A percentile compares a stretch with the other conserved stretches of the same genome.
These are phyloP conservation scores for Cheilosia soror DNA, from an alignment of 2,888 invertebrate species.

Conservation along the genomic window DNA sequence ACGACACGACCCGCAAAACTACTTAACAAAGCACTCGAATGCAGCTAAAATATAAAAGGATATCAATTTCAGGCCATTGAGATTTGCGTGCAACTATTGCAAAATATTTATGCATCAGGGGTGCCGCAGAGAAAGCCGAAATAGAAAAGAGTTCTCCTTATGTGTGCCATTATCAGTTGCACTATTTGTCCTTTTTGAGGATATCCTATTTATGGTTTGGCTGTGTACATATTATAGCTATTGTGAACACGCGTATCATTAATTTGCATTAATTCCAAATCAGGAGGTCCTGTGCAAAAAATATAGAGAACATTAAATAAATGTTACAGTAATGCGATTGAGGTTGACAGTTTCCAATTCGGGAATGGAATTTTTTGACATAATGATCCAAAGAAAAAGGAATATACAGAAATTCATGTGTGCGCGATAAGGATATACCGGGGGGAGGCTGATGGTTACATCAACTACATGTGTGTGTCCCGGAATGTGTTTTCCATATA, in stretches of 20 bases:
- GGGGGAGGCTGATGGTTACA: background rate
- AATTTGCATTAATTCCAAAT: slow-evolving; percentile 84
- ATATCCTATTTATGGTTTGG: slow-evolving; percentile 31
- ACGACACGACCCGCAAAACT: slow-evolving; percentile 71
- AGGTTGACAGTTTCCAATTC: slow-evolving; percentile 75
- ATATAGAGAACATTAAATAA: slow-evolving; percentile 67
- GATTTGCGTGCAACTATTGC: slow-evolving; percentile 75
- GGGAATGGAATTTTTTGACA: slow-evolving; percentile 72
- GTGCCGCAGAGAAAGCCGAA: slow-evolving; percentile 22
- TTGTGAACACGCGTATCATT: slow-evolving; percentile 80
- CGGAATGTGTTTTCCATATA: slow-evolving; percentile 45
- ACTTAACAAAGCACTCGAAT: slow-evolving; percentile 71
- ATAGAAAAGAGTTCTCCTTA: slow-evolving; percentile 26
- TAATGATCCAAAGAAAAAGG: slow-evolving; percentile 66
- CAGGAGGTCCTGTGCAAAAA: slow-evolving; percentile 78
- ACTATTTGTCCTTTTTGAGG: slow-evolving; percentile 57
- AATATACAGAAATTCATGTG: background rate
- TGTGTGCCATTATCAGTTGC: slow-evolving; percentile 62
- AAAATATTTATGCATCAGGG: slow-evolving; percentile 67
- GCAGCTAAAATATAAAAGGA: slow-evolving; percentile 63
- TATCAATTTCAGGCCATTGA: slow-evolving; percentile 73
- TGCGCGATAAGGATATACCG: slow-evolving; percentile 26
- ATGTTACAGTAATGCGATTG: slow-evolving; percentile 73
- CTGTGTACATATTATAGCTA: slow-evolving; percentile 41
- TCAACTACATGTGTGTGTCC: slow-evolving; percentile 16